phyloP scores from a whole-genome alignment of 2,888 invertebrate species.

The Oxyteleia sp. region DNA sequence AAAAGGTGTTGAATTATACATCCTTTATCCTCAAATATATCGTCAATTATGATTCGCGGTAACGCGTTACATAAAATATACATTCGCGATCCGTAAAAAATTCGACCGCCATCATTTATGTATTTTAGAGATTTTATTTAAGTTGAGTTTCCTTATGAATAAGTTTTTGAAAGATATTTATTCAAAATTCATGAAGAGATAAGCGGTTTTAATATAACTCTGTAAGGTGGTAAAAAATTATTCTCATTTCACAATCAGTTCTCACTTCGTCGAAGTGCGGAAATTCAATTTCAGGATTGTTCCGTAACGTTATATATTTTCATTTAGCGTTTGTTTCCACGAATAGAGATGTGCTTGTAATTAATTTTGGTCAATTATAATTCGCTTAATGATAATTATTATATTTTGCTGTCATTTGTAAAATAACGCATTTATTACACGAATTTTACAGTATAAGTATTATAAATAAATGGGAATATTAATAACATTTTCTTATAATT shows the following conservation, averaged over 20 bases:
- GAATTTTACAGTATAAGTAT: no score
- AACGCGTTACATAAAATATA: conserved; percentile 29
- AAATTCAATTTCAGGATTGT: neutral
- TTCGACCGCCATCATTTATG: neutral
- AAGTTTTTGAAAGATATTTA: conserved; percentile 32
- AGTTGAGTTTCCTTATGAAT: conserved; percentile 13
- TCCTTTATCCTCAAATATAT: conserved; percentile 15
- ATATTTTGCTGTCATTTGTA: no score
- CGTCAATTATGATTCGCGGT: conserved; percentile 17
- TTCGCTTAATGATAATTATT: neutral
- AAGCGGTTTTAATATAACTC: conserved; percentile 27
- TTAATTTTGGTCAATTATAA: no score
- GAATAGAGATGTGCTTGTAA: no score
- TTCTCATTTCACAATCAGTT: neutral
- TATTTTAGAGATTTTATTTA: conserved; percentile 31
- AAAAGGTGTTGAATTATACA: conserved; percentile 13
- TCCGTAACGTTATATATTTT: neutral
- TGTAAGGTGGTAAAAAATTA: conserved; percentile 25
- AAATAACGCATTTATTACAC: no score
- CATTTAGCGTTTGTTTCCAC: neutral
- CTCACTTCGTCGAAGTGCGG: neutral
- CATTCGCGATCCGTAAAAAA: conserved; percentile 28
- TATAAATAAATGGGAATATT: no score
- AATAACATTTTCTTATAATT: no score
- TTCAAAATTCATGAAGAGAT: conserved; percentile 40